These are phyloP conservation scores for Eulemur mongoz DNA, from an alignment of 2,797 vertebrate species.

Conservation along the genomic window DNA sequence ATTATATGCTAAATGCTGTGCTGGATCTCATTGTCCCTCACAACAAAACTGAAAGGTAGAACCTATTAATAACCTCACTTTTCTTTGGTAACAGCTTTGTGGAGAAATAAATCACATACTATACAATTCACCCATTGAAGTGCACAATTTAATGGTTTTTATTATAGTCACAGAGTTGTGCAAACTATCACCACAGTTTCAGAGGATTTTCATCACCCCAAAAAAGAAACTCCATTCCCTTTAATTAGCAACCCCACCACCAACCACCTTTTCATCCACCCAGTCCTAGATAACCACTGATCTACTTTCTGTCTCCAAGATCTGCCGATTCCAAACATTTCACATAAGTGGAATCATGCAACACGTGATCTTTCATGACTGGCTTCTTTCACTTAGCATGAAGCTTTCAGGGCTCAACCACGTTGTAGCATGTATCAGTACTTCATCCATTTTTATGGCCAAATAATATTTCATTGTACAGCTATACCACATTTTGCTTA, in stretches of 20 bases:
- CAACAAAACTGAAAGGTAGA: background rate
- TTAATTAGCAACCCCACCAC: background rate
- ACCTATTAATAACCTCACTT: conserved; percentile 2
- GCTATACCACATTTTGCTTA: background rate
- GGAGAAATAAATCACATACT: background rate
- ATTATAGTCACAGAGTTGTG: background rate
- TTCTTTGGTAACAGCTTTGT: conserved; percentile 16
- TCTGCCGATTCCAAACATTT: background rate
- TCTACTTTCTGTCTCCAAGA: background rate
- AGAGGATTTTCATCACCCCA: background rate
- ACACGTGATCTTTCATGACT: background rate
- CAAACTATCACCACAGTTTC: background rate
- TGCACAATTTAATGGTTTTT: background rate
- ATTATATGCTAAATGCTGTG: background rate
- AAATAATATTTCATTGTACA: background rate
- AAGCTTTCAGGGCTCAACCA: background rate
- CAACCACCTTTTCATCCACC: background rate
- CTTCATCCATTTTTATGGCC: background rate
- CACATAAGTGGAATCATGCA: background rate
- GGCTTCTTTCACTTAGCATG: background rate
- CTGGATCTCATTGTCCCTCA: conserved; percentile 37
- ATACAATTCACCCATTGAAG: background rate
- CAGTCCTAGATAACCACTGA: background rate
- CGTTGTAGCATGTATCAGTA: background rate
- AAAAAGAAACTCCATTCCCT: background rate